Percentiles rank a stretch among this genome's conserved stretches.
phyloP scores from a whole-genome alignment of 2,113 vertebrate genomes.

The Paracyprichromis sp. region DNA sequence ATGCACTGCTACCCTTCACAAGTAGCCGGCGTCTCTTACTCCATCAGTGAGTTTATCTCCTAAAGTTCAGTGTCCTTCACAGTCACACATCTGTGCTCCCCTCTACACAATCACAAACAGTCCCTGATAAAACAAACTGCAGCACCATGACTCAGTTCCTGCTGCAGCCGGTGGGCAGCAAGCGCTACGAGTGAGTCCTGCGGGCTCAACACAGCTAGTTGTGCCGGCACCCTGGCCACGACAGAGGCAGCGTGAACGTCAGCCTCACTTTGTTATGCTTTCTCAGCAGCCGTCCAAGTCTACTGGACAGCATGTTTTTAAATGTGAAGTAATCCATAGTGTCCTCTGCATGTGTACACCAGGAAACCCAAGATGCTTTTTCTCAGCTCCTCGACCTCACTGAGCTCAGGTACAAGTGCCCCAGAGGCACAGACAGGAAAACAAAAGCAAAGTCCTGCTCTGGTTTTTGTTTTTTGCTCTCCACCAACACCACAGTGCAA shows the following conservation, averaged over 20 bases:
- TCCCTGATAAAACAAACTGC: background rate
- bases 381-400: background rate
- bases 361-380: background rate
- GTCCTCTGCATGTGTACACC: background rate
- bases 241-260: background rate
- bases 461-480: background rate
- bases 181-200: background rate
- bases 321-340: background rate
- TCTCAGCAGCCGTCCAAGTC: background rate
- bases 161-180: background rate
- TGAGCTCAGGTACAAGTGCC: background rate
- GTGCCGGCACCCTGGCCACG: background rate
- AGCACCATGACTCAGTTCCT: background rate
- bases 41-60: background rate
- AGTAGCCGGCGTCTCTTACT: background rate
- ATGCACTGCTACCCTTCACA: background rate
- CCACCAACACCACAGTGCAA: background rate
- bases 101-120: background rate
- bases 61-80: background rate
- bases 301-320: background rate
- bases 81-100: background rate
- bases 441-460: background rate
- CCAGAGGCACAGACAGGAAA: background rate
- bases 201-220: background rate
- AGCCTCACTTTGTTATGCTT: background rate